A percentile compares a stretch with the other conserved stretches of the same genome.
Conservation (phyloP, 2,888 invertebrate genomes). For the Alcis repandata region DNA sequence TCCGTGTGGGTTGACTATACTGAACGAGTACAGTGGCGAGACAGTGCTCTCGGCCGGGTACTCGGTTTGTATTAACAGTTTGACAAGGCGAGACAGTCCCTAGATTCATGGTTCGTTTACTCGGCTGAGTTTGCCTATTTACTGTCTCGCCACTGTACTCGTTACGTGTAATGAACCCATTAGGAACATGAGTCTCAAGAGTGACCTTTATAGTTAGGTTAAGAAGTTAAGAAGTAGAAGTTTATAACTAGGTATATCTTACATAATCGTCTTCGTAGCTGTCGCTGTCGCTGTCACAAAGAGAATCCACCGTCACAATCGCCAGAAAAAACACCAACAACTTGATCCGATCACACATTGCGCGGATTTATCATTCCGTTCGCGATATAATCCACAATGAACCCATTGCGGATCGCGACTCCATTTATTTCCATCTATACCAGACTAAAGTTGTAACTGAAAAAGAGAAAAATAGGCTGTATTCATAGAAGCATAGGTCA, state of each 20-base stretch:
- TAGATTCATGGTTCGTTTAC: no score
- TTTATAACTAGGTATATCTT: background rate
- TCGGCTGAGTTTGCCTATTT: no score
- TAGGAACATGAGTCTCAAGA: no score
- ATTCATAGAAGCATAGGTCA: conserved; percentile 9
- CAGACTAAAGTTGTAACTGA: background rate
- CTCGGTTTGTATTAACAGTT: no score
- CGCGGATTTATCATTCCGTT: conserved; percentile 39
- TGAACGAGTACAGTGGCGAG: no score
- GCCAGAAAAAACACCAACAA: conserved; percentile 33
- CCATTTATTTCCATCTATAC: conserved; percentile 39
- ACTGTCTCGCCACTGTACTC: no score
- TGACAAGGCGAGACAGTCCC: no score
- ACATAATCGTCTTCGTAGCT: conserved; percentile 22
- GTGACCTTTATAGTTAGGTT: no score
- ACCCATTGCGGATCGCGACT: conserved; percentile 19
- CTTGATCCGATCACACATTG: conserved; percentile 42
- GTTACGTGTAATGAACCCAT: no score
- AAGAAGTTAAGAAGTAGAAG: no score
- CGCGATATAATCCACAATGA: conserved; percentile 40
- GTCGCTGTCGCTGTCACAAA: conserved; percentile 32
- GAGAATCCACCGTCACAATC: conserved; percentile 23
- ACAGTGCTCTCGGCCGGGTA: no score
- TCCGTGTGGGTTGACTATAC: no score
- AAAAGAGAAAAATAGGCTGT: conserved; percentile 22